These are phyloP conservation scores for Cyphomyrus plagiostoma DNA, from an alignment of 2,113 vertebrate genomes.

Conservation along the genomic window DNA sequence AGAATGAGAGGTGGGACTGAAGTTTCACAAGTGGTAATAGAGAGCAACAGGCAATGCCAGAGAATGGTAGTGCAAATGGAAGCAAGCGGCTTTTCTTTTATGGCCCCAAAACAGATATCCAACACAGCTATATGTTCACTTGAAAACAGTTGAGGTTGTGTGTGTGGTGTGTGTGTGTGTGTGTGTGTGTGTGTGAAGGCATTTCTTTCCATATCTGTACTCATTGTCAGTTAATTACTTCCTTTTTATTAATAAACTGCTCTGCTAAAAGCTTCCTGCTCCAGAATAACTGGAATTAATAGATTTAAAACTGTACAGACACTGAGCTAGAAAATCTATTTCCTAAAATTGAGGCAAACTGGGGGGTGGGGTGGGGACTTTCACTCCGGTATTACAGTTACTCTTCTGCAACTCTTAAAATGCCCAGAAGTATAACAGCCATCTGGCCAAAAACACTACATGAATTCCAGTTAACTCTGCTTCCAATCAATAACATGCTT, in stretches of 20 bases:
- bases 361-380: no score
- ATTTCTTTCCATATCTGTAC: not conserved
- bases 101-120: not conserved
- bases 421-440: not conserved
- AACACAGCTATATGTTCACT: not conserved
- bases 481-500: not conserved
- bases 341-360: not conserved
- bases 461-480: not conserved
- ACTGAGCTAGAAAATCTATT: not conserved
- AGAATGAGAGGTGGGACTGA: not conserved
- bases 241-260: not conserved
- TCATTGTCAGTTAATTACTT: not conserved
- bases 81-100: not conserved
- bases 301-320: not conserved
- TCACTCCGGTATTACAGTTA: not conserved
- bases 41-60: not conserved
- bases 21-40: not conserved
- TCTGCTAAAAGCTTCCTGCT: not conserved
- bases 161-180: no score
- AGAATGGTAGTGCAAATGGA: not conserved
- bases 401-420: not conserved
- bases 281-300: not conserved
- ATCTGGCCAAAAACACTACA: not conserved
- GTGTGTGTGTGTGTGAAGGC: no score
- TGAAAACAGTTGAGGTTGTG: not conserved